Evolutionary conservation across 1,140 invertebrate species (phyloP), one percentile per base, ranked within the genome.

Genomic region (Euschistus heros): DNA sequence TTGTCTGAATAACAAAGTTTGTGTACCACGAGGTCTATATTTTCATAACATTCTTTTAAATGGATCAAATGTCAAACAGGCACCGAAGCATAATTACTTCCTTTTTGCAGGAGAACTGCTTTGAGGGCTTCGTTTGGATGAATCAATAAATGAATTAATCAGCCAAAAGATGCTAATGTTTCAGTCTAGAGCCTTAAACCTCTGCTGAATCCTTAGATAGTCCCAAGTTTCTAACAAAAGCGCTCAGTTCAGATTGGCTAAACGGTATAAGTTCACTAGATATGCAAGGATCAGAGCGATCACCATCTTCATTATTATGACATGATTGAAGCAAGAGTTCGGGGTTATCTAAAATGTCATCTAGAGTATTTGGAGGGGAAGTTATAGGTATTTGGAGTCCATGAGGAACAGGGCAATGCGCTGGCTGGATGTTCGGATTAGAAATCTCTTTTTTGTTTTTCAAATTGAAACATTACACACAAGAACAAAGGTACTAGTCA

Each of bases 151-250:
- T 10, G n/a, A 47, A 57, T 63, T 52, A 30, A 62, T 42, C 33
- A 63, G 61, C 64, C 30, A 69, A 37, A 54, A 69, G 26, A 50
- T 69, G 37, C 60, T 69, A 67, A 30, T 67, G 62, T 65, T 65
- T 69, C 59, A 69, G 46, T 52, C 68, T 67, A 27, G 66, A 69
- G 47, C 54, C 68, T 60, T 67, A 57, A 61, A 68, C 26, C 26
- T 63, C 67, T 62, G 59, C 64, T 30, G 64, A 54, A 26, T 68
- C 55, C 50, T 68, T 68, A 60, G 67, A 42, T 22, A 68, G 61
- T 30, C 64, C 60, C 57, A 67, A 44, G 62, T 67, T 64, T 62
- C 68, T 65, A 64, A 69, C 66, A 61, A 64, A 61, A 62, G 64
- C 63, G 52, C 65, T 69, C 22, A 69, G 50, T 20, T 66, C 62